Evolutionary conservation across 2,797 vertebrate genomes (phyloP).

Genomic region (Todus mexicanus): DNA sequence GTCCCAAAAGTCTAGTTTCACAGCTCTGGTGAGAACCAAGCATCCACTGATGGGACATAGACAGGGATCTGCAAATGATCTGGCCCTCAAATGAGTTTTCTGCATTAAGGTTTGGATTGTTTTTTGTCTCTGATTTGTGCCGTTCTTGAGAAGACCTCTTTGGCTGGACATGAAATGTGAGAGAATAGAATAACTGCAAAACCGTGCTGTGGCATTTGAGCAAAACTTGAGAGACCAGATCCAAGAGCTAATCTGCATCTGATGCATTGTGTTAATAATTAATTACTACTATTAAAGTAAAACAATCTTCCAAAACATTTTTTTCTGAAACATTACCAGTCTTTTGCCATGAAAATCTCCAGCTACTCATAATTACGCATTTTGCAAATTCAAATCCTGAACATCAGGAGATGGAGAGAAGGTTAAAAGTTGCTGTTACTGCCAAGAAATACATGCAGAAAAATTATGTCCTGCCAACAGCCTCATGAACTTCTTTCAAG

Average conservation of each 20-base stretch:
- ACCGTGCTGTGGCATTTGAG: background rate
- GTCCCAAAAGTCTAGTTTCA: background rate
- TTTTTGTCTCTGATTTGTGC: background rate
- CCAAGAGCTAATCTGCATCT: background rate
- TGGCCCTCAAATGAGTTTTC: background rate
- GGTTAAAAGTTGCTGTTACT: background rate
- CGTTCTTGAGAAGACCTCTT: background rate
- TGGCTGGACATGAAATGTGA: background rate
- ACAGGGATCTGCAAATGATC: background rate
- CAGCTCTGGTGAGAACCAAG: fast-evolving
- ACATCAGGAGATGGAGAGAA: background rate
- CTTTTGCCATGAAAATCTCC: background rate
- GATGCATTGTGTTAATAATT: background rate
- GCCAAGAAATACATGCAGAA: background rate
- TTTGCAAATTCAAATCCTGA: background rate
- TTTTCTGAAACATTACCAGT: background rate
- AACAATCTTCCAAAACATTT: background rate
- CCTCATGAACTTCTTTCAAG: background rate
- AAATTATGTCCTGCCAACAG: background rate
- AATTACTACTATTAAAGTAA: slow-evolving; percentile 3
- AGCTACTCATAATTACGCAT: background rate
- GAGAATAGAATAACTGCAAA: background rate
- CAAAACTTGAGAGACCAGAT: background rate
- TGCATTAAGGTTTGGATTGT: background rate
- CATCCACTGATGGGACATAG: background rate